These are phyloP conservation scores for Stictonetta naevosa DNA, from an alignment of 2,113 vertebrate species.

Conservation along the genomic window DNA sequence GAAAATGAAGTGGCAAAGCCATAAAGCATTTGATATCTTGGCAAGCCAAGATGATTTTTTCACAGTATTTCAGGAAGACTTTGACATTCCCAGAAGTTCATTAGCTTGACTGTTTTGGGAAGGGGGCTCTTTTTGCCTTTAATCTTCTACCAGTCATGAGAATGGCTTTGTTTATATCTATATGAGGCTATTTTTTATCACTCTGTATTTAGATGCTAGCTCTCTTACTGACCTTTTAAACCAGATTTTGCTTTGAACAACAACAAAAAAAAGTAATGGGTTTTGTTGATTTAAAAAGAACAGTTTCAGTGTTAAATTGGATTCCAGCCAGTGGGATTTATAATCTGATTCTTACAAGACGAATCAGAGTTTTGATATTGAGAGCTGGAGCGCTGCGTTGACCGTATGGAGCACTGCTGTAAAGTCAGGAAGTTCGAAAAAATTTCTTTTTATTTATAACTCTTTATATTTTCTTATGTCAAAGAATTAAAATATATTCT, in stretches of 20 bases:
- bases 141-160: neutral
- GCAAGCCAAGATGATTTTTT: conserved; percentile 7
- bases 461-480: neutral
- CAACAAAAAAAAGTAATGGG: neutral
- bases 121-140: conserved; percentile 3
- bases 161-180: conserved; percentile 14
- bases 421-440: neutral
- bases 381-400: neutral
- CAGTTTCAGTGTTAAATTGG: neutral
- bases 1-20: conserved; percentile 14
- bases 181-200: neutral
- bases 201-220: neutral
- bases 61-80: conserved; percentile 28
- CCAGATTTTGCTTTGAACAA: neutral
- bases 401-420: neutral
- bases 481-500: neutral
- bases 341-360: conserved; percentile 5
- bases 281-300: neutral
- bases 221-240: conserved; percentile 13
- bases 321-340: neutral
- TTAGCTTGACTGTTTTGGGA: conserved; percentile 1
- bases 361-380: neutral
- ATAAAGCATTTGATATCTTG: conserved; percentile 50
- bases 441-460: neutral
- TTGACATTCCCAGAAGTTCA: conserved; percentile 14